These are phyloP conservation scores for Orthosia gracilis DNA, from an alignment of 2,888 invertebrate genomes.

Conservation along the genomic window DNA sequence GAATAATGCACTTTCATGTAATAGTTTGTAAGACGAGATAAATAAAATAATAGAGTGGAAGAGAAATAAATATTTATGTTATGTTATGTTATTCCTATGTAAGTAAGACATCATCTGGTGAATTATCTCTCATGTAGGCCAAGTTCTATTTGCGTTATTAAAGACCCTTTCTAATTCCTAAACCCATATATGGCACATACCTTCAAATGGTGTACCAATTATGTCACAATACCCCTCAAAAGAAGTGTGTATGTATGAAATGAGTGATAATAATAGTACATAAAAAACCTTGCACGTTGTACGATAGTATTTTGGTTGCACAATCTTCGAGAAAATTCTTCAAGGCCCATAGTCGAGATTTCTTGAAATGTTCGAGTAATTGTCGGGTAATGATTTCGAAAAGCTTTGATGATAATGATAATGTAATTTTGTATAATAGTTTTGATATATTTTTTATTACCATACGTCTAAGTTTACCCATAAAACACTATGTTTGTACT, in stretches of 20 bases:
- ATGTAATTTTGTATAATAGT: too few relatives aligned
- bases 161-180: constrained; percentile 28
- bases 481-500: not conserved
- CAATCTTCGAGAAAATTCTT: constrained; percentile 41
- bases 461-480: not conserved
- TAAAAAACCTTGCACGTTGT: constrained; percentile 24
- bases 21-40: too few relatives aligned
- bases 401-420: not conserved
- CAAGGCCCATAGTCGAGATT: constrained; percentile 22
- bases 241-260: constrained; percentile 6
- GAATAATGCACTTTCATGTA: too few relatives aligned
- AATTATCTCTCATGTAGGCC: not conserved
- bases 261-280: constrained; percentile 24
- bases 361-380: not conserved
- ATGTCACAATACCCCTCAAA: constrained; percentile 3
- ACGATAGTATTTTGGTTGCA: constrained; percentile 25
- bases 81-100: too few relatives aligned
- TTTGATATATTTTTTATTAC: not conserved
- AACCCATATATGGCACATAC: constrained; percentile 1
- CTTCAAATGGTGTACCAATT: constrained; percentile 4
- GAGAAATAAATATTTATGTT: too few relatives aligned
- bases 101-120: not conserved
- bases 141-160: not conserved
- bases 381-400: not conserved
- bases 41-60: too few relatives aligned